Evolutionary conservation across 1,140 invertebrate genomes (phyloP).

Genomic region (Batillaria attramentaria): DNA sequence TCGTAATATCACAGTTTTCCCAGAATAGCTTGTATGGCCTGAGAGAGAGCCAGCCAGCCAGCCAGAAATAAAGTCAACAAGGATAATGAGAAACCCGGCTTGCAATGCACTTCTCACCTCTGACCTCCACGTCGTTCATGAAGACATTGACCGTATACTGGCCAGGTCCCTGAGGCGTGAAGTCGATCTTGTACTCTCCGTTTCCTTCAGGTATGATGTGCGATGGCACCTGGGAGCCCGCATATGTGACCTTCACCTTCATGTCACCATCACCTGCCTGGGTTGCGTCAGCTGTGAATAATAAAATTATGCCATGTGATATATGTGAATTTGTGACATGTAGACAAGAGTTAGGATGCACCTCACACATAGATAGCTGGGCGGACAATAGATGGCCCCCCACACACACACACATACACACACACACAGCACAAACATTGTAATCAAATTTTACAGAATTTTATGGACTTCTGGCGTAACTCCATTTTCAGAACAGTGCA

Average conservation of each 20-base stretch:
- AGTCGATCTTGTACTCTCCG: constrained; percentile 88
- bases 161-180: constrained; percentile 89
- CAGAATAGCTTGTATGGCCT: no score
- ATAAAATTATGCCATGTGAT: not conserved
- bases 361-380: not conserved
- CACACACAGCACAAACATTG: not conserved
- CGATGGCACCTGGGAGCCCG: constrained; percentile 82
- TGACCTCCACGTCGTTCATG: constrained; percentile 96
- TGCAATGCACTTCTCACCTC: constrained; percentile 78
- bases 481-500: no score
- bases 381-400: not conserved
- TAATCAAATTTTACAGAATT: no score
- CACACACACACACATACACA: not conserved
- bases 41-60: no score
- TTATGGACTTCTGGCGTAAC: no score
- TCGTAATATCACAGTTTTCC: no score
- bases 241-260: constrained; percentile 85
- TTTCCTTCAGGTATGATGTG: constrained; percentile 83
- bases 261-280: constrained; percentile 65
- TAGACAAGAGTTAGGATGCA: not conserved
- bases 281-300: constrained; percentile 60
- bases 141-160: constrained; percentile 95
- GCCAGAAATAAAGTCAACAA: not conserved
- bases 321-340: not conserved
- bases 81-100: not conserved